Conservation (phyloP, 2,797 vertebrate genomes). For the Silurus lanzhouensis region DNA sequence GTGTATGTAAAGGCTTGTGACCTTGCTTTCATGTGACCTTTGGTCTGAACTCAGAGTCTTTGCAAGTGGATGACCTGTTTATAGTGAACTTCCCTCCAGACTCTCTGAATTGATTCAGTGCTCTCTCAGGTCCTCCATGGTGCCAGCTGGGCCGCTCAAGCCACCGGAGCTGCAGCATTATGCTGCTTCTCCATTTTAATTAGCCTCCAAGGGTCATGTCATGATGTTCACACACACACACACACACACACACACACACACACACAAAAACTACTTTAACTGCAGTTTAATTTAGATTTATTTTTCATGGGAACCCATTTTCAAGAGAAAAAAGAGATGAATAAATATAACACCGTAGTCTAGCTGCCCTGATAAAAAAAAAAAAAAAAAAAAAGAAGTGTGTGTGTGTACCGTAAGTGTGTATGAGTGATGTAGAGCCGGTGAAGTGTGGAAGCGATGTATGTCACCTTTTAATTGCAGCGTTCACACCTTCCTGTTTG, state of each 20-base stretch:
- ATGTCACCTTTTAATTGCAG: conserved; percentile 72
- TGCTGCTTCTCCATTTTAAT: conserved; percentile 57
- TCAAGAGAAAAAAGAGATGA: conserved; percentile 65
- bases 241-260: conserved; percentile 28
- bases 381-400: not conserved
- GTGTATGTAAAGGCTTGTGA: conserved; percentile 4
- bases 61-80: not conserved
- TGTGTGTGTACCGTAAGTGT: not conserved
- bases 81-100: conserved; percentile 15
- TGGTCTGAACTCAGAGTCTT: not conserved
- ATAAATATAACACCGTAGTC: conserved; percentile 66
- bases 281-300: conserved; percentile 28
- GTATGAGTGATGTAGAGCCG: conserved; percentile 32
- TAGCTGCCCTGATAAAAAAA: not conserved
- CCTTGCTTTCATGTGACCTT: conserved; percentile 5
- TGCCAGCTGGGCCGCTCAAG: conserved; percentile 49
- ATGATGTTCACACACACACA: conserved; percentile 33
- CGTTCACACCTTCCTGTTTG: conserved; percentile 33
- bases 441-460: conserved; percentile 52
- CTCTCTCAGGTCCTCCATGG: conserved; percentile 31
- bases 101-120: conserved; percentile 10
- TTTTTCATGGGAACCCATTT: conserved; percentile 1
- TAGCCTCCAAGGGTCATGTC: conserved; percentile 57
- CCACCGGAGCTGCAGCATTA: conserved; percentile 38
- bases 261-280: conserved; percentile 20